These are phyloP conservation scores for Andrena cerasifolii DNA, from an alignment of 1,140 invertebrate species.

Conservation along the genomic window DNA sequence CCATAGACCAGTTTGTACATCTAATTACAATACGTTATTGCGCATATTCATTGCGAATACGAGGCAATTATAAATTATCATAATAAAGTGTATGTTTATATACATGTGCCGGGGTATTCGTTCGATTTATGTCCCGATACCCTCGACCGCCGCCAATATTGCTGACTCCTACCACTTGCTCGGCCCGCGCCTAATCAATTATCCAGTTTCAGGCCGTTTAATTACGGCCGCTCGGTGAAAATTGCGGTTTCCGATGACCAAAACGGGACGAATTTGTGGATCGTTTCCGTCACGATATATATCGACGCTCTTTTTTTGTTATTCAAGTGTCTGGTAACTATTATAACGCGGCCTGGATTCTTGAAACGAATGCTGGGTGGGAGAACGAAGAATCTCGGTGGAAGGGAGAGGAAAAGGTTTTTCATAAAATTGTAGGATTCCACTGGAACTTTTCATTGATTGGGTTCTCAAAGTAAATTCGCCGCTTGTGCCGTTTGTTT, in stretches of 20 bases:
- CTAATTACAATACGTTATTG: conserved; percentile 72
- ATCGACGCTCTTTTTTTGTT: not conserved
- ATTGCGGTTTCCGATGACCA: conserved; percentile 49
- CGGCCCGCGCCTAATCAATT: conserved; percentile 57
- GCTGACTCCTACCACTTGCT: conserved; percentile 28
- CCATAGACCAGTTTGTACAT: conserved; percentile 74
- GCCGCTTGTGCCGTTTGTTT: not conserved
- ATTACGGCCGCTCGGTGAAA: conserved; percentile 53
- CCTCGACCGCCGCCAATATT: conserved; percentile 49
- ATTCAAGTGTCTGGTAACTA: too few species aligned
- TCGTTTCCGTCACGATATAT: conserved; percentile 11
- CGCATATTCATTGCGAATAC: conserved; percentile 74
- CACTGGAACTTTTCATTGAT: too few species aligned
- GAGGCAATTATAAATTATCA: conserved; percentile 72
- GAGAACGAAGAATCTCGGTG: too few species aligned
- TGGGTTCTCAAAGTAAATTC: not conserved
- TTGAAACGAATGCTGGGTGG: too few species aligned
- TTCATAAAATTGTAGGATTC: too few species aligned
- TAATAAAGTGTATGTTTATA: conserved; percentile 76
- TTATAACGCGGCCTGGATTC: too few species aligned
- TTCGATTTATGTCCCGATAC: conserved; percentile 59
- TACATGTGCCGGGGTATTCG: conserved; percentile 63
- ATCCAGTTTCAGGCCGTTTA: conserved; percentile 61
- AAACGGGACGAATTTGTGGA: conserved; percentile 51
- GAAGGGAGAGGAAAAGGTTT: too few species aligned